Conservation (phyloP, 2,797 vertebrate genomes). For the Betta splendens region DNA sequence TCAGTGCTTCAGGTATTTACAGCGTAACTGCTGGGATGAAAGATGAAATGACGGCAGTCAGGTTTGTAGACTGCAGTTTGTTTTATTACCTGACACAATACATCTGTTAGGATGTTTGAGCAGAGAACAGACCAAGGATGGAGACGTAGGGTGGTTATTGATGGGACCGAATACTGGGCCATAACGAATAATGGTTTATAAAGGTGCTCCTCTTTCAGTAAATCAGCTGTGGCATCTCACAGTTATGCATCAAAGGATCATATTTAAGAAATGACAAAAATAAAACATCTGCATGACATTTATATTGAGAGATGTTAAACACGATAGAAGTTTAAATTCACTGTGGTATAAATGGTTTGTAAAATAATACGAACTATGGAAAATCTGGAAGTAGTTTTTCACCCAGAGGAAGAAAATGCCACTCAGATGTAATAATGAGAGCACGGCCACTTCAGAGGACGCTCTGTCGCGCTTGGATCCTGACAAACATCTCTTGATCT, state of each 20-base stretch:
- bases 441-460: background rate
- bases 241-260: too few species aligned
- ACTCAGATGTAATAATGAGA: conserved; percentile 3
- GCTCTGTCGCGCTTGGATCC: conserved; percentile 10
- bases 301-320: too few species aligned
- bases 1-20: conserved; percentile 3
- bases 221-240: too few species aligned
- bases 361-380: conserved; percentile 6
- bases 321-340: too few species aligned
- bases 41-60: background rate
- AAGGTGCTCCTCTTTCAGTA: too few species aligned
- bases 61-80: background rate
- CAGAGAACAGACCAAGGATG: too few species aligned
- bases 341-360: background rate
- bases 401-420: conserved; percentile 6
- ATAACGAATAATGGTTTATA: too few species aligned
- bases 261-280: too few species aligned
- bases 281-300: too few species aligned
- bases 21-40: background rate
- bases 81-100: background rate
- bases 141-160: too few species aligned
- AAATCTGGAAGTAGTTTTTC: conserved; percentile 16
- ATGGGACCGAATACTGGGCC: too few species aligned
- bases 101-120: too few species aligned
- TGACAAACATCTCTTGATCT: conserved; percentile 36